These are phyloP conservation scores for Gari tellinella DNA, from an alignment of 2,888 invertebrate species.

Conservation along the genomic window DNA sequence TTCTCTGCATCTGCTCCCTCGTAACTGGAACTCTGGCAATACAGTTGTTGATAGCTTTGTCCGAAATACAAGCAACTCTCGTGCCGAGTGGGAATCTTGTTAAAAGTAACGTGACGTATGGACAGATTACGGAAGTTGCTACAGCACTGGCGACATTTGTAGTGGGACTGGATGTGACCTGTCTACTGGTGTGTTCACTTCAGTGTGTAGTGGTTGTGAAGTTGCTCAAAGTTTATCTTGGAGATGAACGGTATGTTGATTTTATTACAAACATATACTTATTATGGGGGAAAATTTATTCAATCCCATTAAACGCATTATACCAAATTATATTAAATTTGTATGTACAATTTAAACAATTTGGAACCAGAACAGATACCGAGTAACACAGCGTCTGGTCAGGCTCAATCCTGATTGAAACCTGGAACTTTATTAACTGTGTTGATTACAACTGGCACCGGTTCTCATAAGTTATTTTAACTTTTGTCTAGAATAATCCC, in stretches of 20 bases:
- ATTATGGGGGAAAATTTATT: too few relatives aligned
- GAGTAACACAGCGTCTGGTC: too few relatives aligned
- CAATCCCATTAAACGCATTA: too few relatives aligned
- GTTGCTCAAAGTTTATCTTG: slow-evolving; percentile 93
- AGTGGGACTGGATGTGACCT: slow-evolving; percentile 94
- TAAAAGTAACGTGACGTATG: slow-evolving; percentile 76
- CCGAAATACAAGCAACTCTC: slow-evolving; percentile 85
- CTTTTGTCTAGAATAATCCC: too few relatives aligned
- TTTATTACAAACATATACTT: too few relatives aligned
- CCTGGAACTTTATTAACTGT: too few relatives aligned
- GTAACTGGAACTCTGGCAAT: slow-evolving; percentile 91
- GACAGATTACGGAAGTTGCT: slow-evolving; percentile 95
- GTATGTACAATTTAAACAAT: too few relatives aligned
- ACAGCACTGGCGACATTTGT: slow-evolving; percentile 95
- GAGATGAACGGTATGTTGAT: slow-evolving; percentile 88
- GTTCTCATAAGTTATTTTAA: too few relatives aligned
- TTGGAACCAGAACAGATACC: too few relatives aligned
- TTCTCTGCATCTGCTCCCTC: slow-evolving; percentile 93
- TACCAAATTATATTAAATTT: too few relatives aligned
- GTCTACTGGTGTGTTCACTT: slow-evolving; percentile 95
- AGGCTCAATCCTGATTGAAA: too few relatives aligned
- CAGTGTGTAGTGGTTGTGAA: slow-evolving; percentile 97
- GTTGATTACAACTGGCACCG: too few relatives aligned
- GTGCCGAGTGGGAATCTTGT: slow-evolving; percentile 44
- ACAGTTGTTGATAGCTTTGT: slow-evolving; percentile 91